Evolutionary conservation across 2,888 invertebrate species (phyloP), one percentile per base, ranked within the genome.

Genomic region (Lepidochrysops patricia): DNA sequence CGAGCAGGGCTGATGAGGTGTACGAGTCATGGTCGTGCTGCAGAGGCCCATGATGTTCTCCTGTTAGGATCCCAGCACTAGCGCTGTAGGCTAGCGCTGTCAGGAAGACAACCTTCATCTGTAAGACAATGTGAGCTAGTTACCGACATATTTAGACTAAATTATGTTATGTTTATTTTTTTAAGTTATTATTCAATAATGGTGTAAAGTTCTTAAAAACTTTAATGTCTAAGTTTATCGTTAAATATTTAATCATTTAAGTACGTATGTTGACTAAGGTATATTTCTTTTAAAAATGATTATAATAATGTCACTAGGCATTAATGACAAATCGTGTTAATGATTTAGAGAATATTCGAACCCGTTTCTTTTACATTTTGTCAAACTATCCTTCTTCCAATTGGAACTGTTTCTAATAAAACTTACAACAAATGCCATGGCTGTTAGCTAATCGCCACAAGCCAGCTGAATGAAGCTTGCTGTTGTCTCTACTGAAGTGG

Each of bases 401-500:
- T n/a, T n/a, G n/a, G n/a, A n/a, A n/a, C n/a, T n/a, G n/a, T n/a
- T n/a, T n/a, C n/a, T 59, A 61, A 63, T 67, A 50, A 63, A 58
- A 89, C 89, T 89, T 84, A 89, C 89, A 81, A 84, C 73, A 77
- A 84, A 87, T 73, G 84, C 84, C 88, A 89, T 89, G 88, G 88
- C 89, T 88, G 70, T 77, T 86, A 89, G 89, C 89, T 89, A 89
- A 86, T 69, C 89, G 89, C 88, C 79, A 73, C 68, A 76, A 86
- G 85, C 88, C 88, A 80, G 77, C 77, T 72, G 66, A 76, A 70
- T 69, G 68, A 66, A 76, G 74, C 70, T 70, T 73, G 84, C 79
- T 86, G 88, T 82, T 84, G 71, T 75, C 80, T 77, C 79, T 81
- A 75, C 77, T 72, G 80, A 84, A 80, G 77, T 73, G 77, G 68